A percentile compares a stretch with the other conserved stretches of the same genome.
Conservation (phyloP, 2,888 invertebrate genomes). For the Scaptodrosophila latifasciaeformis region DNA sequence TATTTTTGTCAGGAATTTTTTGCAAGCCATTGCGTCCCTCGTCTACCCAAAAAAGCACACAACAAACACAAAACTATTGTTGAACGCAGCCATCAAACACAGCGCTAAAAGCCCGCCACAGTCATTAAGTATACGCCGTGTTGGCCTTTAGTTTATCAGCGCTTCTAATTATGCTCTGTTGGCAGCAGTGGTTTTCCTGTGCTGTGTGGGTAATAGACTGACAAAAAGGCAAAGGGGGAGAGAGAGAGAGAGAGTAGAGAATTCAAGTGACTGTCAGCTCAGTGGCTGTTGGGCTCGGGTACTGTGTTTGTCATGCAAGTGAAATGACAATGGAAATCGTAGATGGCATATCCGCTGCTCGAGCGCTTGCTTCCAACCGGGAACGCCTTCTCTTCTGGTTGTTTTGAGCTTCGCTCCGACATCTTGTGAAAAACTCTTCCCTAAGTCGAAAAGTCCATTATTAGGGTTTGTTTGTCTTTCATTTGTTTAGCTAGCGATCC, state of each 20-base stretch:
- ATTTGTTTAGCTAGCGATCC: not conserved
- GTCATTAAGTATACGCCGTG: conserved; percentile 56
- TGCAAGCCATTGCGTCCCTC: not conserved
- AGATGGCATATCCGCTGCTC: conserved; percentile 52
- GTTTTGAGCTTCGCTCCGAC: too few species aligned
- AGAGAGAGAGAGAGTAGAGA: not conserved
- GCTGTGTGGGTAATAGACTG: not conserved
- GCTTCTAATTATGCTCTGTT: conserved; percentile 47
- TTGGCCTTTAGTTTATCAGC: conserved; percentile 21
- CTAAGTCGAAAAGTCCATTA: too few species aligned
- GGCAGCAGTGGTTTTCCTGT: conserved; percentile 1
- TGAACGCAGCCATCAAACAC: conserved; percentile 40
- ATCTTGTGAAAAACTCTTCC: too few species aligned
- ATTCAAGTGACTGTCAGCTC: too few species aligned
- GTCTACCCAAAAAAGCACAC: too few species aligned
- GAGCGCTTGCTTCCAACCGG: not conserved
- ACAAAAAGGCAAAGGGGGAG: not conserved
- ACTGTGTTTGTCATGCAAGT: too few species aligned
- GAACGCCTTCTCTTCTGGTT: not conserved
- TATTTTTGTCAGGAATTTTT: conserved; percentile 5
- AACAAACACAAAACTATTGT: conserved; percentile 13
- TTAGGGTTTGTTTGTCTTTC: conserved; percentile 1
- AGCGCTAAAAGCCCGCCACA: conserved; percentile 42
- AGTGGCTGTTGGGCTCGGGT: too few species aligned
- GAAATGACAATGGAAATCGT: conserved; percentile 39